A percentile compares a stretch with the other conserved stretches of the same genome.
These are phyloP conservation scores for Cyprinus carpio DNA, from an alignment of 2,113 vertebrate genomes.

Conservation along the genomic window DNA sequence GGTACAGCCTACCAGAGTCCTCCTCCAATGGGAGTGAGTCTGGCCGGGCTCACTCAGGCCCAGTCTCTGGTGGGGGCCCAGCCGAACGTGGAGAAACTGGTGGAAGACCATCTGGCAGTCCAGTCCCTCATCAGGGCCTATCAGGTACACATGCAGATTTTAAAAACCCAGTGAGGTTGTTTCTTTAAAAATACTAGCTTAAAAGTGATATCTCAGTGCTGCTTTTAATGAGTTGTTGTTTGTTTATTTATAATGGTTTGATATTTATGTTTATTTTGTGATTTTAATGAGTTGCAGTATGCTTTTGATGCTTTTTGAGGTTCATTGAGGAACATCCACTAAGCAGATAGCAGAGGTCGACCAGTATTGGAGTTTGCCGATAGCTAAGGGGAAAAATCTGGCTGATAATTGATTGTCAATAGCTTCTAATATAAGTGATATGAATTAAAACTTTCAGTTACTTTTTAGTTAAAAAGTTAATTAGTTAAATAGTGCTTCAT, in stretches of 20 bases:
- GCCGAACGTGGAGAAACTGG: conserved; percentile 94
- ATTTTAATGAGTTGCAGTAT: too few species aligned
- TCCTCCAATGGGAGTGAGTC: conserved; percentile 78
- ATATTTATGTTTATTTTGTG: background rate
- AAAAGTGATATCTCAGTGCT: conserved; percentile 3
- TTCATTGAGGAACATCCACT: background rate
- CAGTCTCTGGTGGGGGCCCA: conserved; percentile 84
- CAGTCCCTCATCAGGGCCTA: conserved; percentile 98
- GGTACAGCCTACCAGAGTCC: conserved; percentile 95
- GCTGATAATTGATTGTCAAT: too few species aligned
- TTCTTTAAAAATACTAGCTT: background rate
- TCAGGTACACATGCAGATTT: conserved; percentile 77
- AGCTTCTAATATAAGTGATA: too few species aligned
- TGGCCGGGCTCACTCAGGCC: conserved; percentile 72
- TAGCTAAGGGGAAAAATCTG: background rate
- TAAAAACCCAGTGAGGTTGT: background rate
- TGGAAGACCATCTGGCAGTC: conserved; percentile 95
- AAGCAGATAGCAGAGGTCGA: conserved; percentile 11
- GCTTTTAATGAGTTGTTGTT: background rate
- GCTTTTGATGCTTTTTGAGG: conserved; percentile 6
- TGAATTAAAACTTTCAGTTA: too few species aligned
- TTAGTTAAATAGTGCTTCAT: too few species aligned
- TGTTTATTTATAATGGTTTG: conserved; percentile 45
- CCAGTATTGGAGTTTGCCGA: background rate
- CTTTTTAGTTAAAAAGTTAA: too few species aligned